A percentile compares a stretch with the other conserved stretches of the same genome.
Conservation (phyloP, 2,888 invertebrate genomes). For the Meloe dianella region DNA sequence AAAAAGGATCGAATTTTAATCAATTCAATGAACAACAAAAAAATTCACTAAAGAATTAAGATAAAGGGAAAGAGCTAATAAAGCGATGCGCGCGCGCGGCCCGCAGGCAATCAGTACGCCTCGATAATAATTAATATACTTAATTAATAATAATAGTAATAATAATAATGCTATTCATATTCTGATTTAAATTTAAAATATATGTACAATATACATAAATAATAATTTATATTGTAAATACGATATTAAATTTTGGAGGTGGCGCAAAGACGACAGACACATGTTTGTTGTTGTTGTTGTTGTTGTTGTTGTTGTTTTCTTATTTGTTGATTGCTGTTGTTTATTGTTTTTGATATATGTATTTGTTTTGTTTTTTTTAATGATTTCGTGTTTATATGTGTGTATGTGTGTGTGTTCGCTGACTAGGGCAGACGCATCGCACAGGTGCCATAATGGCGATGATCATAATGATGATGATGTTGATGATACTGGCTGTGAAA, state of each 20-base stretch:
- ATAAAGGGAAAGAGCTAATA: slow-evolving; percentile 28
- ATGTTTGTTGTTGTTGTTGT: slow-evolving; percentile 28
- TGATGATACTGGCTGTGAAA: slow-evolving; percentile 42
- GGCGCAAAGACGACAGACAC: slow-evolving; percentile 39
- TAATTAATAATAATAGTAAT: slow-evolving; percentile 34
- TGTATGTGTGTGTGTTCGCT: slow-evolving; percentile 42
- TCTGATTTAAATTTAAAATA: slow-evolving; percentile 54
- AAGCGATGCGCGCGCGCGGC: slow-evolving; percentile 44
- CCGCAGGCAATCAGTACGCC: slow-evolving; percentile 49
- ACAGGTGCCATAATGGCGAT: slow-evolving; percentile 38
- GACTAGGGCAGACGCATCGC: slow-evolving; percentile 50
- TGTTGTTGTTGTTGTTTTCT: neutral
- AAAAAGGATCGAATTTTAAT: too few species aligned
- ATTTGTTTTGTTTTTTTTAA: too few species aligned
- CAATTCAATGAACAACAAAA: neutral
- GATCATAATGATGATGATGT: slow-evolving; percentile 39
- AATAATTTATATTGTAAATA: slow-evolving; percentile 51
- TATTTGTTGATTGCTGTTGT: neutral
- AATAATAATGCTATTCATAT: slow-evolving; percentile 43
- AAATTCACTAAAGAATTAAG: neutral
- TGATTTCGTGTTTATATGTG: neutral
- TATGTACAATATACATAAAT: slow-evolving; percentile 58
- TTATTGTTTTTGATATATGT: neutral
- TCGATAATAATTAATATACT: slow-evolving; percentile 27
- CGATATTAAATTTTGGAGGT: slow-evolving; percentile 43